phyloP scores from a whole-genome alignment of 2,888 invertebrate species.

The Cataglyphis cursor region DNA sequence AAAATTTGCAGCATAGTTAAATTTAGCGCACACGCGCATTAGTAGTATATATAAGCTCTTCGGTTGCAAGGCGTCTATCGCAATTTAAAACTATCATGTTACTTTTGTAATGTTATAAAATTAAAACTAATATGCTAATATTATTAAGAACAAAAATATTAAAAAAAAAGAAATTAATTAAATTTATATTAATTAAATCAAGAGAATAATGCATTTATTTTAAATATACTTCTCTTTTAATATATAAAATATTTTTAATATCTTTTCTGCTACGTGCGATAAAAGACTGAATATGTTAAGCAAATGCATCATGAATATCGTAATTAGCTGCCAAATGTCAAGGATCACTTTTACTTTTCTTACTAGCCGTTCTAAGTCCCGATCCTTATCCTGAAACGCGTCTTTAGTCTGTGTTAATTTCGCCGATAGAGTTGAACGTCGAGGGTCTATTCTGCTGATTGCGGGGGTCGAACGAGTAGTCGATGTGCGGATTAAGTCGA shows the following conservation, averaged over 20 bases:
- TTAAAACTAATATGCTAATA: not conserved
- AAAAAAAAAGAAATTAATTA: not conserved
- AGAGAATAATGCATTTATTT: not conserved
- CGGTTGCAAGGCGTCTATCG: not conserved
- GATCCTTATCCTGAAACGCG: slow-evolving; percentile 56
- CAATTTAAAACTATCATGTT: not conserved
- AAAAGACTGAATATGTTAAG: not conserved
- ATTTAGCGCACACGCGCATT: slow-evolving; percentile 13
- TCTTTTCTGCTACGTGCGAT: not conserved
- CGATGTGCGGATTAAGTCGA: slow-evolving; percentile 79
- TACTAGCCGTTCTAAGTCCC: slow-evolving; percentile 10
- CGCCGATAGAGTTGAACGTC: slow-evolving; percentile 53
- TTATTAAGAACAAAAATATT: not conserved
- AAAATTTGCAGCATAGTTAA: slow-evolving; percentile 30
- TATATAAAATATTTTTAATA: not conserved
- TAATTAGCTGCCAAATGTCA: not conserved
- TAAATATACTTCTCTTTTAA: not conserved
- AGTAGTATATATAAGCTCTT: not conserved
- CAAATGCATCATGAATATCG: not conserved
- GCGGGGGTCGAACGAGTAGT: slow-evolving; percentile 71
- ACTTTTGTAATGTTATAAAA: not conserved
- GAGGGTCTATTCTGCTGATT: slow-evolving; percentile 38
- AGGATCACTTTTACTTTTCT: slow-evolving; percentile 21
- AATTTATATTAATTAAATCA: not conserved
- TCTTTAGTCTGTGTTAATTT: slow-evolving; percentile 66